Evolutionary conservation across 2,888 invertebrate genomes (phyloP), one percentile per base, ranked within the genome.

Genomic region (Pyrgus malvae): DNA sequence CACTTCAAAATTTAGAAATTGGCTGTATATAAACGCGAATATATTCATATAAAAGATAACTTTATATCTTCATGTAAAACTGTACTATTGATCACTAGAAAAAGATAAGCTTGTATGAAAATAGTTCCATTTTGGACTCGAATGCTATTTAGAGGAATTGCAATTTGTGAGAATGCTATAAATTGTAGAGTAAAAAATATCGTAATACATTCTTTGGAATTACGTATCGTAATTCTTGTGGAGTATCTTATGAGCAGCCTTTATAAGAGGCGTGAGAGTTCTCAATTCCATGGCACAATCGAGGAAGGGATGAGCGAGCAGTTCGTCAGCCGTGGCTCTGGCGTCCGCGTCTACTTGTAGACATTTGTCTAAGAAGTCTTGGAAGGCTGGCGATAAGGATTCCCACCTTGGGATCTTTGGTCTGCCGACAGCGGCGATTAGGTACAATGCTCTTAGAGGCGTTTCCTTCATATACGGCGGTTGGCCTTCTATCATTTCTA

Each of bases 401-500:
- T 94, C 93, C 94, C 96, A 95, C 63, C 95, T 92, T 16, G 96
- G 95, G 61, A 99, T 95, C 67, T 95, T 94, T 0, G 99, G 99
- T 69, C 98, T 94, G 1, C 99, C 99, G 59, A 97, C 97, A 0
- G 98, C 97, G 0, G 99, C 98, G 59, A 99, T 99, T 65, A 98
- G 91, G 91, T 98, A 99, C 42, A 99, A 91, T 9, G 99, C 98
- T 65, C 96, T 91, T 17, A 98, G 80, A 0, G 98, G 98, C 0
- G 98, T 95, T 81, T 99, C 99, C 70, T 97, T 96, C 80, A 99
- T 92, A 78, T 99, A 99, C 0, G 99, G 99, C 0, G 99, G 99
- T 75, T 98, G 97, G 0, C 99, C 99, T 78, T 98, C 98, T 48
- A 99, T 95, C 90, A 91, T 91, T 85, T 98, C 98, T 54, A 99